These are phyloP conservation scores for Zaprionus camerounensis DNA, from an alignment of 1,140 invertebrate species.

Conservation along the genomic window DNA sequence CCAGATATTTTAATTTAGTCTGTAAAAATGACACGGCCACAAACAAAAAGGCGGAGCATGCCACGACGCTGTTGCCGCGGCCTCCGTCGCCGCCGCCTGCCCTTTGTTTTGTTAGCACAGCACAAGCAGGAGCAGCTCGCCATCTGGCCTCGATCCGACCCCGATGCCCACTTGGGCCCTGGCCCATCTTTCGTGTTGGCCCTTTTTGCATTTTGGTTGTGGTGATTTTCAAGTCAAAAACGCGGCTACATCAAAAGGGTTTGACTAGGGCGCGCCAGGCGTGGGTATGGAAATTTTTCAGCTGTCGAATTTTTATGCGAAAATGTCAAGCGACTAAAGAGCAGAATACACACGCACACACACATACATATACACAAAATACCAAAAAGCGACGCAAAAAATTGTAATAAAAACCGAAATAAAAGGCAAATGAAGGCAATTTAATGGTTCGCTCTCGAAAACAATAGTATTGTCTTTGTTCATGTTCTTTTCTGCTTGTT, in stretches of 20 bases:
- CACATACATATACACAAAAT: slow-evolving; percentile 26
- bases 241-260: slow-evolving; percentile 79
- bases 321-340: slow-evolving; percentile 65
- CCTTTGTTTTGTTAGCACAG: slow-evolving; percentile 70
- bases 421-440: slow-evolving; percentile 79
- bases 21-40: slow-evolving; percentile 81
- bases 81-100: slow-evolving; percentile 11
- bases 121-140: slow-evolving; percentile 47
- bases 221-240: slow-evolving; percentile 77
- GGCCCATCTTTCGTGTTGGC: slow-evolving; percentile 19
- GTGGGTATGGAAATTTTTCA: slow-evolving; percentile 76
- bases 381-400: slow-evolving; percentile 33
- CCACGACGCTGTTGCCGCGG: slow-evolving; percentile 4
- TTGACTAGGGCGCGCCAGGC: slow-evolving; percentile 48
- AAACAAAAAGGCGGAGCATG: slow-evolving; percentile 54
- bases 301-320: slow-evolving; percentile 81
- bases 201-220: slow-evolving; percentile 56
- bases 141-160: slow-evolving; percentile 17
- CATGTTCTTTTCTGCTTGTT: slow-evolving; percentile 24
- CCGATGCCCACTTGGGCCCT: background rate
- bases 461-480: slow-evolving; percentile 60
- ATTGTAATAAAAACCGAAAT: slow-evolving; percentile 72
- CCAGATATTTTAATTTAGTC: slow-evolving; percentile 80
- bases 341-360: slow-evolving; percentile 11
- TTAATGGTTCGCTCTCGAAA: slow-evolving; percentile 73